Conservation (phyloP, 2,113 vertebrate genomes). For the Glaucidium brasilianum region DNA sequence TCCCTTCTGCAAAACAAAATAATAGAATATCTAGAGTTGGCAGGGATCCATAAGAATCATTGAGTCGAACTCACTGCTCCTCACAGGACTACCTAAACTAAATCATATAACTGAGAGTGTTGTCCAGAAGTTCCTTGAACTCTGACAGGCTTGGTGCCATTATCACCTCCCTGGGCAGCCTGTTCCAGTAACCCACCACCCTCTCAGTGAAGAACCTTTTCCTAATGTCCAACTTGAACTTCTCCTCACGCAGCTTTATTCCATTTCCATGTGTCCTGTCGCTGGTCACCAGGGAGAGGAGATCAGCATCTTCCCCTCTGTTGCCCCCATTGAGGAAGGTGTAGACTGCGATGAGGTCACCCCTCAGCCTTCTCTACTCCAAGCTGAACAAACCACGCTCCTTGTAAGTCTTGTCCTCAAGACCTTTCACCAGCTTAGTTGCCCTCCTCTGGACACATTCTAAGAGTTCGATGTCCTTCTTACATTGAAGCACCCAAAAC, state of each 20-base stretch:
- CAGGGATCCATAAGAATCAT: background rate
- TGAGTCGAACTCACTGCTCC: background rate
- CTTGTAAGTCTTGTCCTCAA: background rate
- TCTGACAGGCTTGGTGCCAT: background rate
- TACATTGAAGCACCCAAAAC: background rate
- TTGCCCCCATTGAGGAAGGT: background rate
- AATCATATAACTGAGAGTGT: background rate
- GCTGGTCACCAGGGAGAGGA: background rate
- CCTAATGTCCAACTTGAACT: background rate
- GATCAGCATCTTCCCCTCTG: background rate
- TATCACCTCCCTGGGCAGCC: background rate
- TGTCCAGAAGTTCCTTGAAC: background rate
- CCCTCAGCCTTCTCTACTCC: background rate
- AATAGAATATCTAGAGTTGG: background rate
- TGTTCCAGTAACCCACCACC: accelerated
- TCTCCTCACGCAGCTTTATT: background rate
- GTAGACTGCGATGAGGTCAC: background rate
- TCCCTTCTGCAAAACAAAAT: background rate
- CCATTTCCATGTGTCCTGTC: background rate
- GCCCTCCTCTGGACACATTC: background rate
- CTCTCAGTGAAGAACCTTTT: background rate
- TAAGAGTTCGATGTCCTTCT: background rate
- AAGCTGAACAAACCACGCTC: background rate
- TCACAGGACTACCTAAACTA: background rate
- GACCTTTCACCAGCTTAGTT: background rate